A percentile compares a stretch with the other conserved stretches of the same genome.
Evolutionary conservation across 2,888 invertebrate genomes (phyloP).

Genomic region (Eulithis prunata): DNA sequence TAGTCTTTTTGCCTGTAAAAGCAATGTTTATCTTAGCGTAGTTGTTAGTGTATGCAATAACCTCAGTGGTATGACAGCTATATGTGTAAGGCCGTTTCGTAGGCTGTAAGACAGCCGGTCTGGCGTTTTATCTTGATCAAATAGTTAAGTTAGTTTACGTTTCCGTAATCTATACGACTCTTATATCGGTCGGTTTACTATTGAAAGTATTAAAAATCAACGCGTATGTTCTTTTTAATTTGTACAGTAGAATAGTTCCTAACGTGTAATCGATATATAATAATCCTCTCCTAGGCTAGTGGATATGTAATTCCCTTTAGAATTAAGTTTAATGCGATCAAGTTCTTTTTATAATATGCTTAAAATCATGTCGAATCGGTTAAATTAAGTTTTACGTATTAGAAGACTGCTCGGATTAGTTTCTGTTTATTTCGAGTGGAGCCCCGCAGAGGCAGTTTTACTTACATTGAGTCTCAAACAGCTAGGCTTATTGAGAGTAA

Average conservation of each 20-base stretch:
- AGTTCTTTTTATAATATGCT: constrained; percentile 56
- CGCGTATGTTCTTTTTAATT: constrained; percentile 68
- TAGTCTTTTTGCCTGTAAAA: constrained; percentile 72
- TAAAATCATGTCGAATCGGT: constrained; percentile 57
- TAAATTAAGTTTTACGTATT: constrained; percentile 62
- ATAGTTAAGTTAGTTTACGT: constrained; percentile 45
- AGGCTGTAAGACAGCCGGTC: constrained; percentile 69
- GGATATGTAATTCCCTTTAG: constrained; percentile 55
- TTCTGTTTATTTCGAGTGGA: constrained; percentile 55
- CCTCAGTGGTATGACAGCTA: constrained; percentile 63
- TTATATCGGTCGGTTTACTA: constrained; percentile 48
- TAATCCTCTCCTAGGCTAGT: constrained; percentile 75
- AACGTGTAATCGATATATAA: constrained; percentile 79
- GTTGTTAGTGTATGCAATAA: constrained; percentile 53
- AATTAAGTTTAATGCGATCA: constrained; percentile 57
- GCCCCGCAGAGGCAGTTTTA: constrained; percentile 76
- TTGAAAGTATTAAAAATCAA: constrained; percentile 60
- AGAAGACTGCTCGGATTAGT: constrained; percentile 79
- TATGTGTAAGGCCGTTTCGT: constrained; percentile 42
- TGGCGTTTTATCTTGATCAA: constrained; percentile 50
- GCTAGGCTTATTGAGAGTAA: constrained; percentile 70
- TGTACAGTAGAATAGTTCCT: constrained; percentile 84
- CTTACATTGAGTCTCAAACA: constrained; percentile 72
- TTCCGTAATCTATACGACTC: constrained; percentile 32
- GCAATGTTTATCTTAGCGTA: constrained; percentile 67